Base-by-base conservation (phyloP, 1,140 invertebrate species). In the Linepithema humile region DNA sequence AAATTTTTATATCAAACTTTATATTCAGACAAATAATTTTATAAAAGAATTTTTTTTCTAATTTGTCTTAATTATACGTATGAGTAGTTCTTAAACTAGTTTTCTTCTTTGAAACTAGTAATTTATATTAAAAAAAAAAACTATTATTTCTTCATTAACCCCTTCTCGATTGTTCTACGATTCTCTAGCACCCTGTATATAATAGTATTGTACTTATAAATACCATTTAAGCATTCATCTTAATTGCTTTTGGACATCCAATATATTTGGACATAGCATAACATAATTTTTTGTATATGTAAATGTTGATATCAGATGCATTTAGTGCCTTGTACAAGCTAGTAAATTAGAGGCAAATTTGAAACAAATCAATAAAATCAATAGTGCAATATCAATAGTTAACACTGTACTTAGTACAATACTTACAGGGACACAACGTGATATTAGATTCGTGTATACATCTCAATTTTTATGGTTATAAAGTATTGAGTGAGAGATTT, bases 311-410 rank as follows among this genome's bases (percentile, higher is more conserved):
- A 73, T 32, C 60, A 67, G n/a, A 88, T 87, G 72, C 57, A 62
- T 88, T 87, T 84, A 84, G 57, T 74, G 45, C 62, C 73, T 84
- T 88, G 73, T 80, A 84, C 38, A 83, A n/a, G 83, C 7, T 83
- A 75, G 69, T 77, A 69, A 72, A 69, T 53, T 45, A 23, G n/a
- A 29, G 32, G 17, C 50, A 38, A 64, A 32, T 53, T 17, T 43
- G 43, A 48, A 57, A 23, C 48, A 53, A 84, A 55, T 67, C 64
- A 45, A n/a, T 35, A 6, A 59, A 17, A 35, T 38, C 59, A 9
- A 5, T 40, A 75, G 17, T 45, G 20, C 72, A 73, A 48, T 29
- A 53, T n/a, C 43, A 26, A 40, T 62, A 32, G 32, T 20, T 45
- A 48, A 48, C 23, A 69, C 38, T 77, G 48, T 70, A 17, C 64